Percentiles rank a stretch among this genome's conserved stretches.
These are phyloP conservation scores for Chrysogorgia sp. DNA, from an alignment of 92 coral and sea anemone species.

Conservation along the genomic window DNA sequence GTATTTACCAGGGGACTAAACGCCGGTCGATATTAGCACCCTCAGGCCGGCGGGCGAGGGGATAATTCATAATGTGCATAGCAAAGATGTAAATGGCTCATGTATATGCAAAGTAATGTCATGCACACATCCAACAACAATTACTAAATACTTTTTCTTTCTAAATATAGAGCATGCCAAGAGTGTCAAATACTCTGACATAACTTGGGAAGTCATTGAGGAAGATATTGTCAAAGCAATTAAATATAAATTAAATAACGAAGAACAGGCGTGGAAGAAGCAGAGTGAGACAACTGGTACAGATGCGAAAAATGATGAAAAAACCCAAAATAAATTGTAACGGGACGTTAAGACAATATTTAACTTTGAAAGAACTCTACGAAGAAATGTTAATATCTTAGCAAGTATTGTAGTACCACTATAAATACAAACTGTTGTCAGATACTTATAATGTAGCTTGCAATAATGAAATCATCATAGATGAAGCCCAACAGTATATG, in stretches of 20 bases:
- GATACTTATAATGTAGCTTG: background rate
- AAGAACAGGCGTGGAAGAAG: conserved; percentile 22
- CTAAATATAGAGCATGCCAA: background rate
- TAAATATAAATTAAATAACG: conserved; percentile 14
- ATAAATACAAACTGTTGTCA: no score
- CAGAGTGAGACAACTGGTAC: background rate
- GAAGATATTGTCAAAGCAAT: conserved; percentile 24
- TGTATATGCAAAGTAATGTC: no score
- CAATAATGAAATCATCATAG: background rate
- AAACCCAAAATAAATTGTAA: background rate
- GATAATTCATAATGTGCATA: no score
- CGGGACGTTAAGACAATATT: background rate
- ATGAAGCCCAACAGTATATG: conserved; percentile 19
- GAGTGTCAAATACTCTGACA: background rate
- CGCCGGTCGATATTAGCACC: no score
- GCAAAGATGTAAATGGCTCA: no score
- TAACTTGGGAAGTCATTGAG: background rate
- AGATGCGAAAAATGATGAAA: background rate
- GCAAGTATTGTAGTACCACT: no score
- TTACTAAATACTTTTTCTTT: no score
- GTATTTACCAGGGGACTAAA: no score
- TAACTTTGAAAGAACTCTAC: background rate
- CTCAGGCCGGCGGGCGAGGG: no score
- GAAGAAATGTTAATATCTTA: no score
- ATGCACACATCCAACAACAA: no score